A percentile compares a stretch with the other conserved stretches of the same genome.
Evolutionary conservation across 2,888 invertebrate species (phyloP).

Genomic region (Macaria notata): DNA sequence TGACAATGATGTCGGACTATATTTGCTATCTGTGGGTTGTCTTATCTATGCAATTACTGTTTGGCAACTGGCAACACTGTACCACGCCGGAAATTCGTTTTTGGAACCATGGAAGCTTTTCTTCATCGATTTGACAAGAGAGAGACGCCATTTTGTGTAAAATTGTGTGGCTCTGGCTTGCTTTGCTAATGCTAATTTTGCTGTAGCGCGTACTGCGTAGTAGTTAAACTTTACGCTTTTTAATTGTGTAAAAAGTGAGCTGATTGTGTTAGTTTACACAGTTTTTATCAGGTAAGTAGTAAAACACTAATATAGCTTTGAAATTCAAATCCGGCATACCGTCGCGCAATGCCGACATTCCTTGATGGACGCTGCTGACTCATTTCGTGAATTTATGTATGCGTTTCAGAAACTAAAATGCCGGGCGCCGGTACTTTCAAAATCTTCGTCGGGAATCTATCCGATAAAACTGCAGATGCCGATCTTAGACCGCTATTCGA

Average conservation of each 20-base stretch:
- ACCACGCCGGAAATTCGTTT: too few species aligned
- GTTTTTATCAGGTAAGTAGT: conserved; percentile 49
- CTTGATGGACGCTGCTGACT: conserved; percentile 72
- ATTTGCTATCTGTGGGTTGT: too few species aligned
- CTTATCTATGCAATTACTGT: too few species aligned
- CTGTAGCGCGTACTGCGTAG: neutral
- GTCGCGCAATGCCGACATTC: conserved; percentile 49
- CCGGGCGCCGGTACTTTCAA: conserved; percentile 97
- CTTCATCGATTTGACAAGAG: conserved; percentile 1
- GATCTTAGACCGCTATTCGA: conserved; percentile 96
- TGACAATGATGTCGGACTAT: too few species aligned
- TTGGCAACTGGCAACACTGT: too few species aligned
- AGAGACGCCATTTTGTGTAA: conserved; percentile 20
- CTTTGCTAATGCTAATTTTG: neutral
- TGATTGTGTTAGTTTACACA: conserved; percentile 8
- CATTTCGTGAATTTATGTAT: conserved; percentile 79
- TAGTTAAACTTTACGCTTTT: neutral
- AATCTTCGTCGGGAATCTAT: conserved; percentile 98
- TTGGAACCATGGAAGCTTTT: too few species aligned
- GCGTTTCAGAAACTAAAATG: conserved; percentile 86
- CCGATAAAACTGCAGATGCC: conserved; percentile 94
- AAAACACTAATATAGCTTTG: conserved; percentile 5
- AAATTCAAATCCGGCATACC: conserved; percentile 28
- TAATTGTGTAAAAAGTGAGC: conserved; percentile 2
- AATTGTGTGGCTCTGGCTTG: neutral